Conservation (phyloP, 1,140 invertebrate genomes). For the Gerris buenoi region DNA sequence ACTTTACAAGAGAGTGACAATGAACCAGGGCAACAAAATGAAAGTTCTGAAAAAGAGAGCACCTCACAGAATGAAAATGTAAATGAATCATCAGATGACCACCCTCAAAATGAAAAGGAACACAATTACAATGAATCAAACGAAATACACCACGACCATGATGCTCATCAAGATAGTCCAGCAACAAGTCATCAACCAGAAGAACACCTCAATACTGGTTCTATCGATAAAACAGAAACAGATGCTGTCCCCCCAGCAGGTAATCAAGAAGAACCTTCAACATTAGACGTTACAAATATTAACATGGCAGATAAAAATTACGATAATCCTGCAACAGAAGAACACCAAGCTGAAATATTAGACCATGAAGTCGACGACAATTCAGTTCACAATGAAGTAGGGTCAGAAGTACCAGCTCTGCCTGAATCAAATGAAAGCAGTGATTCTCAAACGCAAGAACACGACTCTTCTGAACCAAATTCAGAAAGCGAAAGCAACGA, state of each 20-base stretch:
- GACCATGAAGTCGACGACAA: slow-evolving; percentile 15
- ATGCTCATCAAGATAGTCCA: slow-evolving; percentile 14
- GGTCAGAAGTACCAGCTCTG: too few relatives aligned
- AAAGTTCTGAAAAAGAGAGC: too few relatives aligned
- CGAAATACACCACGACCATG: neutral
- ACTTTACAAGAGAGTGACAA: too few relatives aligned
- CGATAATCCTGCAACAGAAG: slow-evolving; percentile 7
- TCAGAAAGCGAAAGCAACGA: neutral
- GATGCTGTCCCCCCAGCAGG: neutral
- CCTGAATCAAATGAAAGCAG: too few relatives aligned
- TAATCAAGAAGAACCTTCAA: neutral
- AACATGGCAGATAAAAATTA: too few relatives aligned
- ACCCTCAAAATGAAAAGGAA: slow-evolving; percentile 7
- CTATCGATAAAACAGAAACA: slow-evolving; percentile 2
- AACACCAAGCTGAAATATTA: neutral
- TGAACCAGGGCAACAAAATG: too few relatives aligned
- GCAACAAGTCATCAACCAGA: slow-evolving; percentile 7
- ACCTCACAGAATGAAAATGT: neutral
- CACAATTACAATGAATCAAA: neutral
- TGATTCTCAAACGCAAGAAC: too few relatives aligned
- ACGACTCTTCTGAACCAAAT: too few relatives aligned
- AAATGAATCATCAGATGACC: slow-evolving; percentile 7
- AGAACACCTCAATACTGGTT: slow-evolving; percentile 16
- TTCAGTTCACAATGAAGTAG: slow-evolving; percentile 14
- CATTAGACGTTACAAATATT: slow-evolving; percentile 2